Percentiles rank a stretch among this genome's conserved stretches.
Evolutionary conservation across 2,113 vertebrate species (phyloP).

Genomic region (Propithecus coquereli): DNA sequence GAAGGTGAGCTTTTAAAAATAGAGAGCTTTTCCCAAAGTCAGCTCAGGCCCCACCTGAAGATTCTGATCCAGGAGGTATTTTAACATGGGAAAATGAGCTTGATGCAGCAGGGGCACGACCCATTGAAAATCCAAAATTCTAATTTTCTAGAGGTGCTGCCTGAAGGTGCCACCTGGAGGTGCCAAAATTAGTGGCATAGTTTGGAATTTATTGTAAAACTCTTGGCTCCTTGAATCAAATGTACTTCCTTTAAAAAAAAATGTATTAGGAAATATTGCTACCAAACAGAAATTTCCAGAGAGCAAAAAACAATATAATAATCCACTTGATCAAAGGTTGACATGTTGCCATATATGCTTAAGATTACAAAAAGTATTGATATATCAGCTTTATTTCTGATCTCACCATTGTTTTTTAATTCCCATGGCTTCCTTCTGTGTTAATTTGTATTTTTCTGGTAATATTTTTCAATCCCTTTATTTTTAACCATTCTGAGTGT

Average conservation of each 20-base stretch:
- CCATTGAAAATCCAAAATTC: not conserved
- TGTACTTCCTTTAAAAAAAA: not conserved
- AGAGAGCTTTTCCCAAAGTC: not conserved
- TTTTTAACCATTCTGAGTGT: not conserved
- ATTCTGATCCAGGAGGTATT: not conserved
- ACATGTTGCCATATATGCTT: not conserved
- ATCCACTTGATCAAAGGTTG: constrained; percentile 13
- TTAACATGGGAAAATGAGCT: not conserved
- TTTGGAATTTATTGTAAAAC: constrained; percentile 13
- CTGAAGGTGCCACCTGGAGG: not conserved
- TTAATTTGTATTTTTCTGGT: not conserved
- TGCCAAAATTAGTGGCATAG: constrained; percentile 3
- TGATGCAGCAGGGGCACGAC: not conserved
- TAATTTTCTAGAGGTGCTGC: not conserved
- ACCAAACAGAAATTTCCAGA: not conserved
- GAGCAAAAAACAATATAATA: constrained; percentile 19
- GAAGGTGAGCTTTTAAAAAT: not conserved
- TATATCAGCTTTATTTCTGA: not conserved
- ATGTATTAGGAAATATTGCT: constrained; percentile 38
- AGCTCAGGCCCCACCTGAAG: not conserved
- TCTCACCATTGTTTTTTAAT: constrained; percentile 18
- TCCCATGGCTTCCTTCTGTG: not conserved
- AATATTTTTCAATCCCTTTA: not conserved
- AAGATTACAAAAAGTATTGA: not conserved
- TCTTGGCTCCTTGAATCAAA: not conserved